These are phyloP conservation scores for Pseudoips prasinana DNA, from an alignment of 2,888 invertebrate species.

Conservation along the genomic window DNA sequence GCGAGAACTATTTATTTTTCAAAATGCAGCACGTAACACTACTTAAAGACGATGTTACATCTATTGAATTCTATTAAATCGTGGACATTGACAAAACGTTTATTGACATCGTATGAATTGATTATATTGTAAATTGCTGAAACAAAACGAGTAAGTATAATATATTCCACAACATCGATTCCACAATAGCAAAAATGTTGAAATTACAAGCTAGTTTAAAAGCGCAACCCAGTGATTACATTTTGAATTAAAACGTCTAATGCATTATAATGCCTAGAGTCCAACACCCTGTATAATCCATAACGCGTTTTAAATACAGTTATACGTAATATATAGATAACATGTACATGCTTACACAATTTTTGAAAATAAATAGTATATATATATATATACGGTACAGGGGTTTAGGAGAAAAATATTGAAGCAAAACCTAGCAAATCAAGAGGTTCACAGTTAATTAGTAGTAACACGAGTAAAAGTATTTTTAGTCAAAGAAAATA, in stretches of 20 bases:
- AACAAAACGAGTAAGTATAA: neutral
- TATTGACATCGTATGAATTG: slow-evolving; percentile 2
- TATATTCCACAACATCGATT: slow-evolving; percentile 40
- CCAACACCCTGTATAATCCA: slow-evolving; percentile 78
- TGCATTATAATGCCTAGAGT: slow-evolving; percentile 70
- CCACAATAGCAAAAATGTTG: slow-evolving; percentile 36
- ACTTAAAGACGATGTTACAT: slow-evolving; percentile 1
- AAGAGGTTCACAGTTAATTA: neutral
- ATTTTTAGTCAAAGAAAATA: too few species aligned
- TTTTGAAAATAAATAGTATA: slow-evolving; percentile 3
- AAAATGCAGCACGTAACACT: too few species aligned
- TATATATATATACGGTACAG: slow-evolving; percentile 8
- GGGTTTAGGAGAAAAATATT: slow-evolving; percentile 1
- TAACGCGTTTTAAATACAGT: slow-evolving; percentile 62
- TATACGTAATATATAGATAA: slow-evolving; percentile 36
- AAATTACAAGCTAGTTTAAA: slow-evolving; percentile 35
- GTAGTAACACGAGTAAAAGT: too few species aligned
- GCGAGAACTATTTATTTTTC: too few species aligned
- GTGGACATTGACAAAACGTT: slow-evolving; percentile 13
- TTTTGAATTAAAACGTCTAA: slow-evolving; percentile 32
- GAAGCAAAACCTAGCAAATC: slow-evolving; percentile 7
- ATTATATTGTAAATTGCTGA: neutral
- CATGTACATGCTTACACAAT: slow-evolving; percentile 25
- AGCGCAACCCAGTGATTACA: slow-evolving; percentile 35
- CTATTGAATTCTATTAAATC: slow-evolving; percentile 5